Conservation (phyloP, 2,888 invertebrate genomes). For the Osmoderma eremita region DNA sequence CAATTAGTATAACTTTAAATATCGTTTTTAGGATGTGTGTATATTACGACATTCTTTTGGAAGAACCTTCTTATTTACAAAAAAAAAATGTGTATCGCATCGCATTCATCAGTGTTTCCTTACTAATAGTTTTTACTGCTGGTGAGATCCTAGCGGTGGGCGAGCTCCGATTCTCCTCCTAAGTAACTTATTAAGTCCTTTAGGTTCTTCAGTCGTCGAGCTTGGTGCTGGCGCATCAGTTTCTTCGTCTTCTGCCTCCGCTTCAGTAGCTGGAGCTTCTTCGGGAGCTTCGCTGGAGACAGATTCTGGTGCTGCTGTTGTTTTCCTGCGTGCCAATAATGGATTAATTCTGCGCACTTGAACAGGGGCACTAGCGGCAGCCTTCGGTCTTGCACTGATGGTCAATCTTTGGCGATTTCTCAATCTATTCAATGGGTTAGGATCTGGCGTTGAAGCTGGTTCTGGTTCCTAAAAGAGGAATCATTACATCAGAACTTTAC, state of each 20-base stretch:
- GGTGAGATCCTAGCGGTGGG: conserved; percentile 64
- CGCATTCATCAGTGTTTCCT: conserved; percentile 5
- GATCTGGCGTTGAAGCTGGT: conserved; percentile 57
- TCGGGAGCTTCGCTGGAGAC: conserved; percentile 54
- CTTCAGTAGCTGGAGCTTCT: conserved; percentile 45
- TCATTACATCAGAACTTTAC: background rate
- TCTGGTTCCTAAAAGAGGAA: conserved; percentile 49
- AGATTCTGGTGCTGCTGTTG: conserved; percentile 60
- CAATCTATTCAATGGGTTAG: conserved; percentile 60
- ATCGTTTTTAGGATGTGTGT: background rate
- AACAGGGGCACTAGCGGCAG: conserved; percentile 65
- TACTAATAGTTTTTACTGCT: conserved; percentile 14
- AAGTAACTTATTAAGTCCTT: conserved; percentile 74
- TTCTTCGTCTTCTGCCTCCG: conserved; percentile 39
- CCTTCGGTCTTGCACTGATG: conserved; percentile 49
- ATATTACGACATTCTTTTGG: conserved; percentile 6
- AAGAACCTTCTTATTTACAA: conserved; percentile 27
- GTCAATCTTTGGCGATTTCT: conserved; percentile 61
- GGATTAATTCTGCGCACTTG: conserved; percentile 69
- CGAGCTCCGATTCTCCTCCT: conserved; percentile 73
- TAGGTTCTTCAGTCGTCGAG: conserved; percentile 65
- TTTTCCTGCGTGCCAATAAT: conserved; percentile 66
- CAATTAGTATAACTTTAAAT: background rate
- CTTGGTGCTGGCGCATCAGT: conserved; percentile 51
- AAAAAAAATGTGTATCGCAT: conserved; percentile 32